Base-by-base conservation (phyloP, 2,797 vertebrate species). In the Lithobates pipiens region DNA sequence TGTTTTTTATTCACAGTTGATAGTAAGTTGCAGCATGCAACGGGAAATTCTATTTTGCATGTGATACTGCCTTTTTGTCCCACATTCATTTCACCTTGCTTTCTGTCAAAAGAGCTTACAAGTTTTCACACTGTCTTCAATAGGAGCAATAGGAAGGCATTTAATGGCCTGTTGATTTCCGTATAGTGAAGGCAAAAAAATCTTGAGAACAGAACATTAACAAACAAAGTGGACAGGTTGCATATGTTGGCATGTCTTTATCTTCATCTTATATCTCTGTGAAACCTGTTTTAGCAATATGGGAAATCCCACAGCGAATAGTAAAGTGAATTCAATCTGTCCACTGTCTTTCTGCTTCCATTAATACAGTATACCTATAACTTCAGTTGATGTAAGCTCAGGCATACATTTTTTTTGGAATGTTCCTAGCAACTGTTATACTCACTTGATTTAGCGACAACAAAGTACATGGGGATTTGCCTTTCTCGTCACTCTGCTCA, bases 391-490 rank as follows among this genome's bases (percentile, higher is more conserved):
- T 5, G 4, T 42, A 72, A 72, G 29, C 21, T 72, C 36, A 72
- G 18, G 32, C 2, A 34, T 29, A 70, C 16, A 29, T 23, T 68
- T 69, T 36, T 23, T 18, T 44, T 11, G 4, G 23, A 71, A n/a
- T 70, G 32, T 79, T 23, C 7, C 42, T 32, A 68, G 39, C 42
- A n/a, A 46, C 1, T n/a, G 67, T 13, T 82, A 65, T 23, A 32
- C 50, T 23, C 34, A 5, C 25, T 21, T 42, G 50, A 73, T 61
- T 74, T 34, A 34, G 32, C 23, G 57, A 29, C 54, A 42, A 13
- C 57, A 46, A 67, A 32, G 57, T 34, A 67, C 71, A 67, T 46
- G 57, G 25, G 44, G 32, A 80, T 80, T 70, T 71, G 44, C 67
- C 10, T 71, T 42, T 54, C n/a, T 0, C 15, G 29, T 73, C 70